Base-by-base conservation (phyloP, 2,113 vertebrate genomes). In the Amphiprion ocellaris region DNA sequence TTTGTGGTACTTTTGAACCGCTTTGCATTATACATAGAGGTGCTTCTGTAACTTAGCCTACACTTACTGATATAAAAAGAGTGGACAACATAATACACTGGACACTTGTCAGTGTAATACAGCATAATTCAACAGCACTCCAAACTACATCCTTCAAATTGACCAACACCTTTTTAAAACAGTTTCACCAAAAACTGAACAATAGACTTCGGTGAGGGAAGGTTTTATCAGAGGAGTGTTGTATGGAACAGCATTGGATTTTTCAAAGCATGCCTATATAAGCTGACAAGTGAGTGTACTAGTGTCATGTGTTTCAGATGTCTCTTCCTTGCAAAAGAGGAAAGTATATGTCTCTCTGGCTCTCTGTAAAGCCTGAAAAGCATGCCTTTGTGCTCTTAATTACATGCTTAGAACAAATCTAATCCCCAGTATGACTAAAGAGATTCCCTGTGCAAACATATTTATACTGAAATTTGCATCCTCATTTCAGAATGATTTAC, bases 371-470 rank as follows among this genome's bases (percentile, higher is more conserved):
- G 65, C 58, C 82, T 78, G 62, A 79, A 77, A 88, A 85, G 21
- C 19, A 61, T 80, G 71, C 58, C 71, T 70, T 74, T 82, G 65
- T 89, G 83, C 84, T 76, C 56, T 79, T 82, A 77, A 88, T 90
- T 84, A 65, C 82, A 60, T 83, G 74, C 70, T 66, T 55, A 55
- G 14, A 56, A 83, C 64, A 19, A 75, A 70, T 68, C 1, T 78
- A 82, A 91, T 89, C 83, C 82, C 28, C 68, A 24, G 52, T 86
- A 83, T 88, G 86, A 89, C 78, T 87, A 77, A 88, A 77, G 72
- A 74, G 75, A 81, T 88, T 85, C 60, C 66, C 74, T 33, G 12
- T 69, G 81, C 77, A 89, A 82, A 89, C 74, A 86, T 44, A 80
- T 81, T 81, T 59, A 71, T 55, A 58, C 33, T 68, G 71, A 77